These are phyloP conservation scores for Oryzias curvinotus DNA, from an alignment of 2,113 vertebrate species.

Conservation along the genomic window DNA sequence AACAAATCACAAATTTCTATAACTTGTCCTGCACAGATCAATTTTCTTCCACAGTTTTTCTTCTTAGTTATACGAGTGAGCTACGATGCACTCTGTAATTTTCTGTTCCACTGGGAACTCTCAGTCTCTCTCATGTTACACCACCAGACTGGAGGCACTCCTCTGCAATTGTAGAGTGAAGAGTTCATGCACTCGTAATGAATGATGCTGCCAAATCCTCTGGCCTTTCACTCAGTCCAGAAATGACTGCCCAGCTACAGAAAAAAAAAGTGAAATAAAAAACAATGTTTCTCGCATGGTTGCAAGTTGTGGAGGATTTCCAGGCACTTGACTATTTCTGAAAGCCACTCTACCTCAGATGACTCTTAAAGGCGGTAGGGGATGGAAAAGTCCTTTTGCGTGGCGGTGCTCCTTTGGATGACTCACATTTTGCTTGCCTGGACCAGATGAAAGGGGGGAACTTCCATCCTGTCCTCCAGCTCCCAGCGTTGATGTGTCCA, in stretches of 20 bases:
- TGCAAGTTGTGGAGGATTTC: conserved; percentile 18
- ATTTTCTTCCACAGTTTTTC: conserved; percentile 10
- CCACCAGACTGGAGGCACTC: conserved; percentile 50
- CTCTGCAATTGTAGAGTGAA: conserved; percentile 45
- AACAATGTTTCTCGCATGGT: conserved; percentile 14
- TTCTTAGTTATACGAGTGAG: conserved; percentile 30
- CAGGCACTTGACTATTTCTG: conserved; percentile 48
- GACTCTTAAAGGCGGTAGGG: conserved; percentile 40
- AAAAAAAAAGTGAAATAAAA: conserved; percentile 28
- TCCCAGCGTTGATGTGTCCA: conserved; percentile 56
- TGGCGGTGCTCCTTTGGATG: conserved; percentile 50
- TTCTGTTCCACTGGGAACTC: conserved; percentile 35
- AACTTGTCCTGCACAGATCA: conserved; percentile 16
- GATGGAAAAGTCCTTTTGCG: conserved; percentile 64
- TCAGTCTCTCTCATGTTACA: conserved; percentile 46
- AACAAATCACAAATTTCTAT: neutral
- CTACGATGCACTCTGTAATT: conserved; percentile 50
- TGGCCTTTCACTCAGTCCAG: conserved; percentile 42
- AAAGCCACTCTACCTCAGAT: conserved; percentile 53
- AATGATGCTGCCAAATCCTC: conserved; percentile 34
- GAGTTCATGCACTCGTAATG: conserved; percentile 55
- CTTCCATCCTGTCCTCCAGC: conserved; percentile 53
- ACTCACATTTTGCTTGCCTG: conserved; percentile 57
- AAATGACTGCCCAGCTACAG: conserved; percentile 34
- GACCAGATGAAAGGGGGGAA: conserved; percentile 59